A percentile compares a stretch with the other conserved stretches of the same genome.
phyloP scores from a whole-genome alignment of 23 tunicate genomes.

The Halocynthia roretzi region DNA sequence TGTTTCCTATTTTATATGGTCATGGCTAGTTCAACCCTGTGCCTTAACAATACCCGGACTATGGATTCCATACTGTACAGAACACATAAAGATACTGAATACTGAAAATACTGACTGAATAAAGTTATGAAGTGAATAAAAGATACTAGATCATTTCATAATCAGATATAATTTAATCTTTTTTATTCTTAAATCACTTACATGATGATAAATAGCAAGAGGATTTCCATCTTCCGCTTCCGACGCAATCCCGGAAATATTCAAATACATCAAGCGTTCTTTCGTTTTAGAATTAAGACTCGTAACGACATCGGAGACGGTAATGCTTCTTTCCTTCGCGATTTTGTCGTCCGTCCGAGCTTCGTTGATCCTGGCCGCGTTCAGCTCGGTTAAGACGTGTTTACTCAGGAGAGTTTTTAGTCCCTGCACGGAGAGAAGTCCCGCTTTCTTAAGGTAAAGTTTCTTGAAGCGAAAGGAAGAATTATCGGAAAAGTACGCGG shows the following conservation, averaged over 20 bases:
- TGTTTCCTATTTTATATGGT: no score
- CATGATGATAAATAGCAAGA: conserved; percentile 11
- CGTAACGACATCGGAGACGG: conserved; percentile 10
- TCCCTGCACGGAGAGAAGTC: conserved; percentile 2
- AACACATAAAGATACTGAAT: no score
- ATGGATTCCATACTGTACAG: no score
- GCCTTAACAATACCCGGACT: no score
- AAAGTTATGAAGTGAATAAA: no score
- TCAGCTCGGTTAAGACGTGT: conserved; percentile 10
- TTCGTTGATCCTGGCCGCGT: conserved; percentile 15
- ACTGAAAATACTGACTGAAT: no score
- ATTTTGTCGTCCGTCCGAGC: background rate
- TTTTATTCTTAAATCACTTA: background rate
- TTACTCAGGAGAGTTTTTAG: conserved; percentile 8
- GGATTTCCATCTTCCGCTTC: conserved; percentile 1
- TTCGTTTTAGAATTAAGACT: conserved; percentile 14
- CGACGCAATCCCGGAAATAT: conserved; percentile 13
- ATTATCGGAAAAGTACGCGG: conserved; percentile 9
- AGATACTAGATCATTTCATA: no score
- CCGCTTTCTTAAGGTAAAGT: conserved; percentile 14
- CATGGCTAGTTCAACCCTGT: no score
- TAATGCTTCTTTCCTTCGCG: background rate
- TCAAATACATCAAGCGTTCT: conserved; percentile 15
- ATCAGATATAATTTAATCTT: no score
- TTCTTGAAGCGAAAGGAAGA: background rate